These are phyloP conservation scores for Asarcornis scutulata DNA, from an alignment of 2,113 vertebrate genomes.

Conservation along the genomic window DNA sequence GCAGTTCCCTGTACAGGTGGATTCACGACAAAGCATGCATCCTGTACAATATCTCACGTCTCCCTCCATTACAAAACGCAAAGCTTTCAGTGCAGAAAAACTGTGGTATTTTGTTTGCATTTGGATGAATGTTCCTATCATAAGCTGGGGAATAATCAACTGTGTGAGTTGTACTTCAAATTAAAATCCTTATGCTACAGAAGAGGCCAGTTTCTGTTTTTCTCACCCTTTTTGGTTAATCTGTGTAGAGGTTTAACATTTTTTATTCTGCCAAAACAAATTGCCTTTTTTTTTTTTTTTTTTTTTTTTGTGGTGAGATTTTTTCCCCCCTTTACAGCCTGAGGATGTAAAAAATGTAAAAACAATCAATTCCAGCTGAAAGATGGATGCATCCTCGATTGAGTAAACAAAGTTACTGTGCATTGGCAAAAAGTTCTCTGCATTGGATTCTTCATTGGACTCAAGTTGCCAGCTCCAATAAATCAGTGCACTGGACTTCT, in stretches of 20 bases:
- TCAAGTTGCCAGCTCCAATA: constrained; percentile 42
- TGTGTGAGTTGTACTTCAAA: neutral
- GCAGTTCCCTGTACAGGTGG: neutral
- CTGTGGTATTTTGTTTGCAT: neutral
- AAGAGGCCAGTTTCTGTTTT: neutral
- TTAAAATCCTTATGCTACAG: neutral
- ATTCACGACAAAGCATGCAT: neutral
- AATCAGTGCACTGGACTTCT: constrained; percentile 42
- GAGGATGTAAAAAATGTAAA: neutral
- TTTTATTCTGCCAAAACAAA: constrained; percentile 28
- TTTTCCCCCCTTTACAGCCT: neutral
- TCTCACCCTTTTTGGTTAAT: neutral
- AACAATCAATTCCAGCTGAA: constrained; percentile 37
- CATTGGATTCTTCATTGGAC: constrained; percentile 30
- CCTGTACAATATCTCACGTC: too few relatives aligned
- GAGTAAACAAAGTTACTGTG: constrained; percentile 59
- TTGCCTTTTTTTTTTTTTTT: neutral
- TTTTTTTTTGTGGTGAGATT: neutral
- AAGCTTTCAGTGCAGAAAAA: neutral
- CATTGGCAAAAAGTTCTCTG: constrained; percentile 60
- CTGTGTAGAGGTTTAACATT: neutral
- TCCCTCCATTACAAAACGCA: neutral
- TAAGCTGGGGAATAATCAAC: neutral
- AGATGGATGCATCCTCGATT: constrained; percentile 30
- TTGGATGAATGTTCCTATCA: neutral